phyloP scores from a whole-genome alignment of 2,797 vertebrate genomes.

The Simalia tracyae region DNA sequence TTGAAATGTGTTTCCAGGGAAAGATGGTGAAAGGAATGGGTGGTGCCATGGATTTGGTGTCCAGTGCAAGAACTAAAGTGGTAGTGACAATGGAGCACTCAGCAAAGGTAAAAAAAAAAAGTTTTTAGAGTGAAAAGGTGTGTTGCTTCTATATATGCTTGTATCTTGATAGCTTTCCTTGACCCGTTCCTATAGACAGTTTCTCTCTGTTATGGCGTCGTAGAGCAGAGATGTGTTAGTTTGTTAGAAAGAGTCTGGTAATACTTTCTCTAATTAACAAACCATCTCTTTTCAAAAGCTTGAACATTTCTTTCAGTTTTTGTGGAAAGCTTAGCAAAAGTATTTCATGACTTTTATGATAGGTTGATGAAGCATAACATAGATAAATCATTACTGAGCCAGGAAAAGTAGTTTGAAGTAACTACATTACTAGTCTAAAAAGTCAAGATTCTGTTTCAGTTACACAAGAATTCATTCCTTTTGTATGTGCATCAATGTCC shows the following conservation, averaged over 20 bases:
- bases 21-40: slow-evolving; percentile 99
- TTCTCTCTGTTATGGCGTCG: no score
- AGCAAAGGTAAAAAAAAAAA: slow-evolving; percentile 84
- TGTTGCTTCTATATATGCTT: neutral
- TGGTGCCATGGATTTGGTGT: slow-evolving; percentile 97
- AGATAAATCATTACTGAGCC: slow-evolving; percentile 17
- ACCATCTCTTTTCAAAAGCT: slow-evolving; percentile 7
- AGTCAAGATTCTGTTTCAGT: neutral
- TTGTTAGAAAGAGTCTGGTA: neutral
- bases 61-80: slow-evolving; percentile 92
- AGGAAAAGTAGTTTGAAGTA: neutral
- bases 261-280: neutral
- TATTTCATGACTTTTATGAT: slow-evolving; percentile 29
- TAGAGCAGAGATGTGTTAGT: neutral
- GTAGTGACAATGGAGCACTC: slow-evolving; percentile 99
- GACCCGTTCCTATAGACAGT: neutral
- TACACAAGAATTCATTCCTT: neutral
- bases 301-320: slow-evolving; percentile 19
- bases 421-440: no score
- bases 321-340: neutral
- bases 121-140: neutral
- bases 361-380: slow-evolving; percentile 19
- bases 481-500: neutral
- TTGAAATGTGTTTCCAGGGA: slow-evolving; percentile 76
- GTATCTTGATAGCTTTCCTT: no score